These are phyloP conservation scores for Sprattus sprattus DNA, from an alignment of 2,113 vertebrate species.

Conservation along the genomic window DNA sequence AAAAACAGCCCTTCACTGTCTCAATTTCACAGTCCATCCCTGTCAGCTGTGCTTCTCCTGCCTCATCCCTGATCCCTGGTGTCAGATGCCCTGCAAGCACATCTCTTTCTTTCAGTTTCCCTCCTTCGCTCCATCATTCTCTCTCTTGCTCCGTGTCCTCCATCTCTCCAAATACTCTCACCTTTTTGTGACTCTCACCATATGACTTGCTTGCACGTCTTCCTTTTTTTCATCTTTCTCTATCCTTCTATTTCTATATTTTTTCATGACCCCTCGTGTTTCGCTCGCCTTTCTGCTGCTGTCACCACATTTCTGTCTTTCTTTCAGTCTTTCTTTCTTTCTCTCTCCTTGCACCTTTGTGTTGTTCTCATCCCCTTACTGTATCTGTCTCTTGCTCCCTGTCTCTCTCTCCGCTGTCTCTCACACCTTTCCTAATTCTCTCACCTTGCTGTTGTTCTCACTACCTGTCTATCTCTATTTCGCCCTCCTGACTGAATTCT, in stretches of 20 bases:
- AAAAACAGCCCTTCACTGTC: neutral
- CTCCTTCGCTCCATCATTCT: slow-evolving; percentile 29
- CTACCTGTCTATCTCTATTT: slow-evolving; percentile 34
- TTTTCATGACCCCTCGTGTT: neutral
- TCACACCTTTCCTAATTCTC: neutral
- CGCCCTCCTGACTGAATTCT: slow-evolving; percentile 22
- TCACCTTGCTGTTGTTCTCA: neutral
- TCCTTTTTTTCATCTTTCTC: neutral
- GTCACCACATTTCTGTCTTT: neutral
- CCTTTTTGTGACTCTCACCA: neutral
- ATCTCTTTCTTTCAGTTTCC: neutral
- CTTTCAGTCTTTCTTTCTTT: slow-evolving; percentile 20
- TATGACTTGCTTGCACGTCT: neutral
- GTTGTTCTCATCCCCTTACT: neutral
- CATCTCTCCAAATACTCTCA: neutral
- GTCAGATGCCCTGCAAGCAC: slow-evolving; percentile 38
- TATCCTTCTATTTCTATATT: slow-evolving; percentile 17
- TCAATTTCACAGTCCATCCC: neutral
- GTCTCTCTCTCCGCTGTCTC: neutral
- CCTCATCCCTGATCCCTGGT: neutral
- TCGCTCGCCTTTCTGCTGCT: neutral
- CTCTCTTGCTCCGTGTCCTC: slow-evolving; percentile 19
- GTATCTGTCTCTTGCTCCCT: neutral
- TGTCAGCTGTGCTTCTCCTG: neutral
- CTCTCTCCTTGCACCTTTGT: neutral